These are phyloP conservation scores for Anguilla megastoma DNA, from an alignment of 2,797 vertebrate species.

Conservation along the genomic window DNA sequence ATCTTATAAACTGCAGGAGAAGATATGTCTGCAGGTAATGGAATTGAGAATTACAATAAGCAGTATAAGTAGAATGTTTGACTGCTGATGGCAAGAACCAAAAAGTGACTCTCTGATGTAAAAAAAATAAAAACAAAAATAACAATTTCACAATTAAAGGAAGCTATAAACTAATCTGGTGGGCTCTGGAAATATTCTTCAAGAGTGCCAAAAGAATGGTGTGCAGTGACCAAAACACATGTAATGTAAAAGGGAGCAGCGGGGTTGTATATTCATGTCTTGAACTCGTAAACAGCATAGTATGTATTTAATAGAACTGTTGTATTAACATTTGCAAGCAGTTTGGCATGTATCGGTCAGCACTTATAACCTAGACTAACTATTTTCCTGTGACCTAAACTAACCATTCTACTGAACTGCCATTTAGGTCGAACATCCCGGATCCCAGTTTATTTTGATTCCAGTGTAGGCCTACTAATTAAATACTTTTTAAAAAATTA, in stretches of 20 bases:
- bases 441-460: neutral
- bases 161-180: neutral
- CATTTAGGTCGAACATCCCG: neutral
- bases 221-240: neutral
- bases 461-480: neutral
- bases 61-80: too few species aligned
- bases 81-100: neutral
- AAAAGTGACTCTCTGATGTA: neutral
- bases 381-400: neutral
- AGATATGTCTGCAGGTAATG: too few species aligned
- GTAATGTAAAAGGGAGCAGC: neutral
- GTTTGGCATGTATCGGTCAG: neutral
- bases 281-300: neutral
- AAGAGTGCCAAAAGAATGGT: neutral
- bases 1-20: too few species aligned
- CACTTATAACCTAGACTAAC: neutral
- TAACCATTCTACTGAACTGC: neutral
- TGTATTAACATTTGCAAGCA: neutral
- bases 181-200: neutral
- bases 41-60: too few species aligned
- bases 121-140: neutral
- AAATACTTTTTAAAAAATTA: neutral
- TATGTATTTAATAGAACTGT: neutral
- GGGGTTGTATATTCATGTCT: neutral
- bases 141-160: neutral